These are phyloP conservation scores for Perithous albicinctus DNA, from an alignment of 2,888 invertebrate species.

Conservation along the genomic window DNA sequence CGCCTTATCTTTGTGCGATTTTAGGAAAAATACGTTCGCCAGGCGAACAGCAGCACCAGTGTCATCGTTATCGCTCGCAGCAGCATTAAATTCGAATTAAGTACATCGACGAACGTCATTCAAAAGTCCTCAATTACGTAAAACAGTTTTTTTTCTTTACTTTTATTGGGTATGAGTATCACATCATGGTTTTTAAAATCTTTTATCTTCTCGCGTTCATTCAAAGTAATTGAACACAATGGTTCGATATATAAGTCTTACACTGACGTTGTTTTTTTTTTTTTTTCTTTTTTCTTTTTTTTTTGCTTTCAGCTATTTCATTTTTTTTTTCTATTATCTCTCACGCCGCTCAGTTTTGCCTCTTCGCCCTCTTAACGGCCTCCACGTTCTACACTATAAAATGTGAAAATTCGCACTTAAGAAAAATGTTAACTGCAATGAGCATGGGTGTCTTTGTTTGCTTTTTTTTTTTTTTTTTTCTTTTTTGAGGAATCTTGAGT, in stretches of 20 bases:
- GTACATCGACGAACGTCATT: conserved; percentile 48
- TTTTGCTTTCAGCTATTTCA: conserved; percentile 51
- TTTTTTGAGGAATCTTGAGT: conserved; percentile 63
- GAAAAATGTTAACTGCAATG: conserved; percentile 73
- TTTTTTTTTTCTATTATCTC: conserved; percentile 44
- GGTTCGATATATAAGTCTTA: conserved; percentile 74
- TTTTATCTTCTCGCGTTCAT: conserved; percentile 65
- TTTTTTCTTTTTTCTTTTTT: conserved; percentile 57
- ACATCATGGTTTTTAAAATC: conserved; percentile 65
- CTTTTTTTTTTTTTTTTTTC: conserved; percentile 45
- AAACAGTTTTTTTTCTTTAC: conserved; percentile 49
- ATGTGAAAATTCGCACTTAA: conserved; percentile 75
- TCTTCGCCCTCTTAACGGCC: conserved; percentile 4
- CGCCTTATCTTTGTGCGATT: conserved; percentile 24
- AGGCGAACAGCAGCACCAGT: conserved; percentile 21
- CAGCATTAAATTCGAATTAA: conserved; percentile 40
- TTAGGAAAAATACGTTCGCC: conserved; percentile 28
- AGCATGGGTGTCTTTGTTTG: conserved; percentile 72
- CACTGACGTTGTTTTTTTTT: conserved; percentile 68
- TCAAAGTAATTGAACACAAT: conserved; percentile 76
- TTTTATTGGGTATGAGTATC: conserved; percentile 69
- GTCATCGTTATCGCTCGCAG: conserved; percentile 26
- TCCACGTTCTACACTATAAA: conserved; percentile 70
- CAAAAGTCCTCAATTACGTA: conserved; percentile 50
- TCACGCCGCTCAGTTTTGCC: conserved; percentile 31